Evolutionary conservation across 2,888 invertebrate species (phyloP).

Genomic region (Opisthograptis luteolata): DNA sequence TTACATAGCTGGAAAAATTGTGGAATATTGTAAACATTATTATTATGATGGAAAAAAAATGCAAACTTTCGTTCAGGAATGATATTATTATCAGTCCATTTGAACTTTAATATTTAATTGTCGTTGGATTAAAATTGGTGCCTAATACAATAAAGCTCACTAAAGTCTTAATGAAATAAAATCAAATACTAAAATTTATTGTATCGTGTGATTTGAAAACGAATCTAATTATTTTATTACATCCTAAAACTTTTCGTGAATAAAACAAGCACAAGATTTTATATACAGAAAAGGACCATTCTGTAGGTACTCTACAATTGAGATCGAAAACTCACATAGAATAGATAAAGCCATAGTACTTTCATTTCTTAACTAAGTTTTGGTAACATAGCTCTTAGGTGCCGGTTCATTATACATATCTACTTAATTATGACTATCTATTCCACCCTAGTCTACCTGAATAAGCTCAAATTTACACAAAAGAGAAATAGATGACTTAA

Average conservation of each 20-base stretch:
- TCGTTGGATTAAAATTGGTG: no score
- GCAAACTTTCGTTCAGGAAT: no score
- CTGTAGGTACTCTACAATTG: slow-evolving; percentile 46
- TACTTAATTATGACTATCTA: slow-evolving; percentile 23
- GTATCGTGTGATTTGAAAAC: no score
- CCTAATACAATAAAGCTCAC: no score
- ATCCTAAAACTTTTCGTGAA: not conserved
- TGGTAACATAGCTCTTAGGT: slow-evolving; percentile 41
- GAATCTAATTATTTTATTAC: no score
- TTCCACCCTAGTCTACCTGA: slow-evolving; percentile 1
- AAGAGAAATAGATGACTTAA: no score
- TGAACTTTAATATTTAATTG: slow-evolving; percentile 4
- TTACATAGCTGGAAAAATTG: slow-evolving; percentile 8
- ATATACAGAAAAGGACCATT: slow-evolving; percentile 28
- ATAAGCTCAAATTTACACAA: not conserved
- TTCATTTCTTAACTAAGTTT: slow-evolving; percentile 27
- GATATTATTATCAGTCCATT: slow-evolving; percentile 53
- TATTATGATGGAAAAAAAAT: no score
- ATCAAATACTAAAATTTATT: no score
- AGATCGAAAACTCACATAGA: slow-evolving; percentile 68
- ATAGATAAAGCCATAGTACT: slow-evolving; percentile 50
- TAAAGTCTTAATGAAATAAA: no score
- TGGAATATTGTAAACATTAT: not conserved
- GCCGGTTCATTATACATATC: slow-evolving; percentile 23
- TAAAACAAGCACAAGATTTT: slow-evolving; percentile 29